phyloP scores from a whole-genome alignment of 2,797 vertebrate species.

The Masticophis lateralis region DNA sequence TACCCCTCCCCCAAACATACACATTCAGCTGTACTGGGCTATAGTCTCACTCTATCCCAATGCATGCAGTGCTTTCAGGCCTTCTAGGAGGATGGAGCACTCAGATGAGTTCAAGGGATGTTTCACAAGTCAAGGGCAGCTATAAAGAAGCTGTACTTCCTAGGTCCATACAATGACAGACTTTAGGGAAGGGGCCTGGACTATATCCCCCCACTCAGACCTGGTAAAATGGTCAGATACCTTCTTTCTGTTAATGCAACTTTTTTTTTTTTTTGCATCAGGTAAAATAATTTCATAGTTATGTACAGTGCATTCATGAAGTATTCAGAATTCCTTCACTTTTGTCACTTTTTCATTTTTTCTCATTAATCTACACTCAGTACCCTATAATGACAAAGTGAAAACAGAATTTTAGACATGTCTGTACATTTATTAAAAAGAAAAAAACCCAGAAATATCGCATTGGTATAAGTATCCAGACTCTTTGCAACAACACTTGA shows the following conservation, averaged over 20 bases:
- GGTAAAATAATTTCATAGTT: not conserved
- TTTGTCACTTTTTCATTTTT: too few species aligned
- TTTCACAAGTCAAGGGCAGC: not conserved
- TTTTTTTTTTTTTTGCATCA: not conserved
- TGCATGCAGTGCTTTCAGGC: not conserved
- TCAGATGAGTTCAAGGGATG: not conserved
- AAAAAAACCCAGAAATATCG: too few species aligned
- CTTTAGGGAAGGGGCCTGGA: not conserved
- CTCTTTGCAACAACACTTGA: too few species aligned
- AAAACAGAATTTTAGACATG: too few species aligned
- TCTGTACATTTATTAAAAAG: too few species aligned
- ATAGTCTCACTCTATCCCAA: not conserved
- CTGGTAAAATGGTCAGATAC: not conserved
- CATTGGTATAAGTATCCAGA: too few species aligned
- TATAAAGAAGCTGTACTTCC: not conserved
- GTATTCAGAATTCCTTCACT: too few species aligned
- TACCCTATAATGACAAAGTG: too few species aligned
- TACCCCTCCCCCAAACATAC: not conserved
- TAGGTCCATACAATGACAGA: not conserved
- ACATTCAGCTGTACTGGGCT: not conserved
- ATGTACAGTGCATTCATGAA: not conserved
- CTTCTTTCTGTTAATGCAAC: not conserved
- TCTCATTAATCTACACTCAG: too few species aligned
- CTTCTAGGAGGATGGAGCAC: not conserved
- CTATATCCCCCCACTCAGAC: not conserved